Percentiles rank a stretch among this genome's conserved stretches.
These are phyloP conservation scores for Pachydiplax longipennis DNA, from an alignment of 2,888 invertebrate genomes.

Conservation along the genomic window DNA sequence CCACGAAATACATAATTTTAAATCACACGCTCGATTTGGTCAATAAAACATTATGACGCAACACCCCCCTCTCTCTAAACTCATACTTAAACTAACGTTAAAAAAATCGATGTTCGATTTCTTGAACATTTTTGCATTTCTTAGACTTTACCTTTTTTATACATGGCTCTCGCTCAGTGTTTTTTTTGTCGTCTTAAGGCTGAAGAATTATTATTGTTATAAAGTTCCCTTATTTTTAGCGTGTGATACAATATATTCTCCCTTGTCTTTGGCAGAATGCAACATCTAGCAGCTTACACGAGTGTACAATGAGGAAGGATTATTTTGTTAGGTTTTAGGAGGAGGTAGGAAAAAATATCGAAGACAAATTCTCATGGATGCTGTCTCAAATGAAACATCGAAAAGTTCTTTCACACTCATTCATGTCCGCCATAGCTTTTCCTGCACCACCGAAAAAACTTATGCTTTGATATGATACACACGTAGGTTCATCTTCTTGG, in stretches of 20 bases:
- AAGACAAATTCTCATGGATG: slow-evolving; percentile 9
- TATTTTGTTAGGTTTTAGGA: neutral
- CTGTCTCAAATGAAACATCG: slow-evolving; percentile 31
- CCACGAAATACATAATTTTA: slow-evolving; percentile 9
- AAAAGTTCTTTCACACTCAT: slow-evolving; percentile 2
- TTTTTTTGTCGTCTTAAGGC: slow-evolving; percentile 12
- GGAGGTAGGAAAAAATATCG: slow-evolving; percentile 33
- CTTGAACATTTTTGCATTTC: slow-evolving; percentile 15
- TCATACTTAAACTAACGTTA: slow-evolving; percentile 5
- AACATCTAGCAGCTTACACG: slow-evolving; percentile 34
- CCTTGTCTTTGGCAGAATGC: slow-evolving; percentile 17
- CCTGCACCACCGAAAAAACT: slow-evolving; percentile 3
- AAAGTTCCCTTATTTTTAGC: neutral
- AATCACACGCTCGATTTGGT: slow-evolving; percentile 9
- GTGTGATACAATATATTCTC: slow-evolving; percentile 15
- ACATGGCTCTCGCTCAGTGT: neutral
- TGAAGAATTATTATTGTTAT: slow-evolving; percentile 11
- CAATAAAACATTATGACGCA: slow-evolving; percentile 11
- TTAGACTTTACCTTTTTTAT: slow-evolving; percentile 6
- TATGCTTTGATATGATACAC: slow-evolving; percentile 36
- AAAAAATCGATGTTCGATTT: neutral
- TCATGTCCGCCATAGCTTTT: neutral
- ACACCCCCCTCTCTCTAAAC: neutral
- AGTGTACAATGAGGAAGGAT: neutral
- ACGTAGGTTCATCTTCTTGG: neutral